Evolutionary conservation across 2,797 vertebrate genomes (phyloP), one percentile per base, ranked within the genome.

Genomic region (Garrulus glandarius): DNA sequence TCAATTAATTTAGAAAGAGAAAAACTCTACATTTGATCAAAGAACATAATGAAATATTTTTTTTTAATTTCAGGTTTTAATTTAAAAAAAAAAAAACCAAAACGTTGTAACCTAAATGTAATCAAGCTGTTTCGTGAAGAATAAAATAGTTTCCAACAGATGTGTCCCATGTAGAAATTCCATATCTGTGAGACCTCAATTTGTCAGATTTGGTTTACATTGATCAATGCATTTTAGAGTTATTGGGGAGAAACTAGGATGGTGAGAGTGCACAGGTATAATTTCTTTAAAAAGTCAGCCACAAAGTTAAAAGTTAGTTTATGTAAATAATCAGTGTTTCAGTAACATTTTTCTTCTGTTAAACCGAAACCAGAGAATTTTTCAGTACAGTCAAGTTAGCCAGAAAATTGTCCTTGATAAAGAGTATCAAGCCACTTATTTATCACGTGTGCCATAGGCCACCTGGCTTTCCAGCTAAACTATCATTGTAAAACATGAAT

Each of bases 51-150:
- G 46, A 85, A 77, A 24, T 93, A 37, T 13, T 57, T 89, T 92
- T 92, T 96, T 81, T 95, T 41, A 56, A 94, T 92, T 94, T 94
- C 94, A 97, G 93, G 93, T 86, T 97, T 94, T 89, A 92, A 95
- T 95, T 93, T 95, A 82, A 95, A 82, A 88, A 77, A 50, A 22
- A 76, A 92, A 95, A 87, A 90, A 77, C 39, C 23, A 37, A 37
- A 37, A 37, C 37, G 46, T 87, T 71, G 89, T 89, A 84, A 83
- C 23, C 34, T 78, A 96, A 97, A 95, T 96, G 84, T 89, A 94
- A 91, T 95, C 93, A 97, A 93, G 96, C 94, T 96, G 95, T 94
- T 95, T 95, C 64, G 39, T 78, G 75, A 91, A 93, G 87, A 95
- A 95, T 72, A 95, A 89, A 93, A 79, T 53, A 64, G 87, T 55